Conservation (phyloP, 1,140 invertebrate species). For the Macrobrachium rosenbergii region DNA sequence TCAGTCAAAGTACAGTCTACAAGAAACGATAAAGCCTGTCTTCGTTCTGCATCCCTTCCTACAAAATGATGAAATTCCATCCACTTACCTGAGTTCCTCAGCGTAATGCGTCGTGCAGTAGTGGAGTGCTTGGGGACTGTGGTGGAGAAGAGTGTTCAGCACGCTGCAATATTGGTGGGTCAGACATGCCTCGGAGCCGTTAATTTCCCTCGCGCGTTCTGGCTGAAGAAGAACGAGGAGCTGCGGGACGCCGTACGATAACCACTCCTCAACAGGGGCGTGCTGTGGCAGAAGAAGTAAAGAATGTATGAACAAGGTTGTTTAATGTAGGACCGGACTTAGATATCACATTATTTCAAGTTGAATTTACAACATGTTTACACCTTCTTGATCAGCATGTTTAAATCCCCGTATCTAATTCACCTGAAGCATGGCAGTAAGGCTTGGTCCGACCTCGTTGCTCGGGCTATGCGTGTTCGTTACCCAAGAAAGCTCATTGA, state of each 20-base stretch:
- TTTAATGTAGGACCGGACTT: not conserved
- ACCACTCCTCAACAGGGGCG: conserved; percentile 41
- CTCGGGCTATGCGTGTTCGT: not conserved
- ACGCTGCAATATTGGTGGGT: conserved; percentile 54
- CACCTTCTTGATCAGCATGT: too few relatives aligned
- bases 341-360: not conserved
- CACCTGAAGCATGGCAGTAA: conserved; percentile 46
- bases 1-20: too few relatives aligned
- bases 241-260: conserved; percentile 47
- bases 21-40: too few relatives aligned
- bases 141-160: conserved; percentile 43
- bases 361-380: too few relatives aligned
- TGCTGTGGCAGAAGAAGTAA: conserved; percentile 12
- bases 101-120: conserved; percentile 44
- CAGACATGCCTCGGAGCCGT: conserved; percentile 10
- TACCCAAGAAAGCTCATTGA: conserved; percentile 46
- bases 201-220: conserved; percentile 6
- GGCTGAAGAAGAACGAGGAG: conserved; percentile 37
- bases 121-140: conserved; percentile 43
- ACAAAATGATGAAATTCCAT: not conserved
- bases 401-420: not conserved
- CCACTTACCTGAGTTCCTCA: conserved; percentile 42
- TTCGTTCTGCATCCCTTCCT: too few relatives aligned
- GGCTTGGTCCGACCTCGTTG: conserved; percentile 21
- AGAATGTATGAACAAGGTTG: not conserved